Evolutionary conservation across 2,888 invertebrate genomes (phyloP).

Genomic region (Acleris emargana): DNA sequence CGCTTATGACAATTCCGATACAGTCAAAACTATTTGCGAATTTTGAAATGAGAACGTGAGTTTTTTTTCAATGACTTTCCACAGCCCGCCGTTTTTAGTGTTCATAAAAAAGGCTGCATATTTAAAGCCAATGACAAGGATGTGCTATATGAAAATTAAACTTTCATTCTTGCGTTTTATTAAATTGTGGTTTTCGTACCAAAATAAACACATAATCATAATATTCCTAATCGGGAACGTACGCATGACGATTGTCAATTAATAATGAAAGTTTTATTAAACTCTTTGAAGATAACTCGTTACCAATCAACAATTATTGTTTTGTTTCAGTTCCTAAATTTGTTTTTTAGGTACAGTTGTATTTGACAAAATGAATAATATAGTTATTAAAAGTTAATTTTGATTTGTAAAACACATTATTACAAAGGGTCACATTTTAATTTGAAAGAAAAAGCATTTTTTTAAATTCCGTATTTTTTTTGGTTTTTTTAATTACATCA

Average conservation of each 20-base stretch:
- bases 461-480: too few relatives aligned
- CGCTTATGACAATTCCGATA: conserved; percentile 19
- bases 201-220: not conserved
- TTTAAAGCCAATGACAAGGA: too few relatives aligned
- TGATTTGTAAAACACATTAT: too few relatives aligned
- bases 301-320: too few relatives aligned
- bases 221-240: not conserved
- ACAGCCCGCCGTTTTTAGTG: conserved; percentile 6
- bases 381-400: too few relatives aligned
- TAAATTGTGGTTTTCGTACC: not conserved
- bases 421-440: too few relatives aligned
- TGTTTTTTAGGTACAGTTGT: too few relatives aligned
- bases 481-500: too few relatives aligned
- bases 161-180: not conserved
- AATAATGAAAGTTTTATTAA: not conserved
- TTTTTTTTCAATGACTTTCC: conserved; percentile 14
- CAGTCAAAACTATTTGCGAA: conserved; percentile 4
- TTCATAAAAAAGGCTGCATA: conserved; percentile 9
- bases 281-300: not conserved
- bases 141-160: too few relatives aligned
- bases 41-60: conserved; percentile 7
- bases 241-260: not conserved
- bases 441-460: too few relatives aligned
- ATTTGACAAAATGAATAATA: too few relatives aligned
- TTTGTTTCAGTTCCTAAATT: too few relatives aligned